Evolutionary conservation across 1,140 invertebrate species (phyloP).

Genomic region (Cydia fagiglandana): DNA sequence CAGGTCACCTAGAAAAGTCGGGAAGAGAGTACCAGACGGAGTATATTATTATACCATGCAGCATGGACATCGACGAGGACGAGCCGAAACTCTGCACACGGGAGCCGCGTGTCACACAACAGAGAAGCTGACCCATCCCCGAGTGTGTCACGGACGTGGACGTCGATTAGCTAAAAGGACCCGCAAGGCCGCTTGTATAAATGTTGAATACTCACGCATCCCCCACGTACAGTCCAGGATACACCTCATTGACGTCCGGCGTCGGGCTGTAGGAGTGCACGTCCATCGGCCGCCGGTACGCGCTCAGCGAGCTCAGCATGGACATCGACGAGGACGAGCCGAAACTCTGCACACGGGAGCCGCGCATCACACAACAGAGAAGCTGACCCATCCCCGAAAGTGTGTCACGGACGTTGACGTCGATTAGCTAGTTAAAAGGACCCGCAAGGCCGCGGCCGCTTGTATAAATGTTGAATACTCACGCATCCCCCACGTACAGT

Average conservation of each 20-base stretch:
- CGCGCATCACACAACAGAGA: conserved; percentile 48
- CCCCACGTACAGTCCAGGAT: conserved; percentile 88
- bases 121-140: conserved; percentile 49
- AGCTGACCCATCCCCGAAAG: conserved; percentile 47
- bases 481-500: conserved; percentile 87
- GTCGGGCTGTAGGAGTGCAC: conserved; percentile 61
- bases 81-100: conserved; percentile 66
- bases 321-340: conserved; percentile 59
- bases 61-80: conserved; percentile 56
- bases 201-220: conserved; percentile 80
- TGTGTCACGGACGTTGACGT: conserved; percentile 4
- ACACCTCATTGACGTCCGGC: conserved; percentile 87
- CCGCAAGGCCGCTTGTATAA: too few species aligned
- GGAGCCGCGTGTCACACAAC: conserved; percentile 47
- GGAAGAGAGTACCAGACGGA: too few species aligned
- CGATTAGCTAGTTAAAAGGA: background rate
- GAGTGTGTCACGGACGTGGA: conserved; percentile 9
- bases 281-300: conserved; percentile 61
- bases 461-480: conserved; percentile 48
- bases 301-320: conserved; percentile 62
- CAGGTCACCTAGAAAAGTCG: too few species aligned
- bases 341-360: conserved; percentile 61
- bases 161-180: background rate
- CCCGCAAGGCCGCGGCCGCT: too few species aligned
- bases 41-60: too few species aligned